Conservation (phyloP, 35 echinoderm and acorn worm genomes). For the Heliocidaris tuberculata region DNA sequence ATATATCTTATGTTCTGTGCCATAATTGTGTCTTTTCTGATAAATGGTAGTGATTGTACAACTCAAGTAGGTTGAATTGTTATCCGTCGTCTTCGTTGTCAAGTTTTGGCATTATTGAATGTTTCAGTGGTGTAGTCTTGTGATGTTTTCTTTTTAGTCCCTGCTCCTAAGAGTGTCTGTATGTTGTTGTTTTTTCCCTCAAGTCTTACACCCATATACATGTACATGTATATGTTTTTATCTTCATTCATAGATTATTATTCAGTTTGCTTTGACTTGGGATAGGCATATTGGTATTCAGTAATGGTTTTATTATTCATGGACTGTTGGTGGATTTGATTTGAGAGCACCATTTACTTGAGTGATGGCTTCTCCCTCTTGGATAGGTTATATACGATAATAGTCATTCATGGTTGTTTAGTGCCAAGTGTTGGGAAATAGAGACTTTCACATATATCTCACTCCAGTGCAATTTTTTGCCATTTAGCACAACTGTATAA, state of each 20-base stretch:
- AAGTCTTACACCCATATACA: too few relatives aligned
- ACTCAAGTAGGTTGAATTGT: too few relatives aligned
- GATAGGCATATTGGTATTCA: not conserved
- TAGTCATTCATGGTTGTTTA: not conserved
- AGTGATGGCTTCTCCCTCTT: not conserved
- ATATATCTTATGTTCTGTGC: too few relatives aligned
- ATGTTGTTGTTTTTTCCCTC: too few relatives aligned
- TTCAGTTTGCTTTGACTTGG: not conserved
- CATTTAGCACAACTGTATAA: not conserved
- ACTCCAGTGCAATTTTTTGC: not conserved
- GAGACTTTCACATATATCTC: not conserved
- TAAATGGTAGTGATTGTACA: too few relatives aligned
- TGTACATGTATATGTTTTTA: too few relatives aligned
- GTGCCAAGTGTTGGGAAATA: not conserved
- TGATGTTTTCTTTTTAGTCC: too few relatives aligned
- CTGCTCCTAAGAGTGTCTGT: too few relatives aligned
- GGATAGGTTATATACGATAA: not conserved
- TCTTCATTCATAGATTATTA: not conserved
- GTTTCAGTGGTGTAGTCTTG: too few relatives aligned
- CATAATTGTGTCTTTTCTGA: too few relatives aligned
- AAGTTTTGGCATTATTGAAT: too few relatives aligned
- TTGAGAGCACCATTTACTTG: not conserved
- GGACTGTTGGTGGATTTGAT: not conserved
- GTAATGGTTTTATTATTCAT: not conserved
- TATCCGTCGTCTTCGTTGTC: too few relatives aligned